Conservation (phyloP, 2,797 vertebrate genomes). For the Liasis olivaceus region DNA sequence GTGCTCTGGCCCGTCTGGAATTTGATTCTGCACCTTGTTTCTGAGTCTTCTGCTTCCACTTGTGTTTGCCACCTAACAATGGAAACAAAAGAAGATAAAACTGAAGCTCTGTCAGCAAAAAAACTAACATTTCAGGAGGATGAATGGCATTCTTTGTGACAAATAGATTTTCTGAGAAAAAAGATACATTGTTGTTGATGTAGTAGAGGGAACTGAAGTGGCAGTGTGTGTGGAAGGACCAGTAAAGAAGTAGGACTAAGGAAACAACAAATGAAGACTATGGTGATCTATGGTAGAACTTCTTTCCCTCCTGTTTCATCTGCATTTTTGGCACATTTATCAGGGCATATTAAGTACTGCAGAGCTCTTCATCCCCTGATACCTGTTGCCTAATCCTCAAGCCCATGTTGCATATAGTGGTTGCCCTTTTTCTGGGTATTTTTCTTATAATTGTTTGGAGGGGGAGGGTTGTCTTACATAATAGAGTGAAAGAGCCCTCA, state of each 20-base stretch:
- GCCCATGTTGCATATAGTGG: not conserved
- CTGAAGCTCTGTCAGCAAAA: too few relatives aligned
- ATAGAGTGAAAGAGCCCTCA: too few relatives aligned
- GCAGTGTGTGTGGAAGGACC: not conserved
- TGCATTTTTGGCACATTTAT: too few relatives aligned
- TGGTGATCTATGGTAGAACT: too few relatives aligned
- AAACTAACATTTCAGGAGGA: not conserved
- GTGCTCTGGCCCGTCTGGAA: not conserved
- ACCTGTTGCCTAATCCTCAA: not conserved
- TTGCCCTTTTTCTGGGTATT: not conserved
- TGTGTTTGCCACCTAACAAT: not conserved
- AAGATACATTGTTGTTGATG: not conserved
- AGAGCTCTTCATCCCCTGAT: not conserved
- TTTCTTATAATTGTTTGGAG: not conserved
- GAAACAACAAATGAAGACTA: not conserved
- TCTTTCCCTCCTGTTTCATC: too few relatives aligned
- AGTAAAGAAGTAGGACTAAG: not conserved
- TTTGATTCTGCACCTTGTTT: not conserved
- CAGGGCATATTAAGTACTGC: not conserved
- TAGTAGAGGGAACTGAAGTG: not conserved
- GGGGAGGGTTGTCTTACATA: too few relatives aligned
- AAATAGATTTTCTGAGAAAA: not conserved
- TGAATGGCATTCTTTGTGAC: not conserved
- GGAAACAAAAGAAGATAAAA: not conserved
- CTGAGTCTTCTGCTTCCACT: not conserved